Conservation (phyloP, 2,888 invertebrate species). For the Dicroscelio sp. region DNA sequence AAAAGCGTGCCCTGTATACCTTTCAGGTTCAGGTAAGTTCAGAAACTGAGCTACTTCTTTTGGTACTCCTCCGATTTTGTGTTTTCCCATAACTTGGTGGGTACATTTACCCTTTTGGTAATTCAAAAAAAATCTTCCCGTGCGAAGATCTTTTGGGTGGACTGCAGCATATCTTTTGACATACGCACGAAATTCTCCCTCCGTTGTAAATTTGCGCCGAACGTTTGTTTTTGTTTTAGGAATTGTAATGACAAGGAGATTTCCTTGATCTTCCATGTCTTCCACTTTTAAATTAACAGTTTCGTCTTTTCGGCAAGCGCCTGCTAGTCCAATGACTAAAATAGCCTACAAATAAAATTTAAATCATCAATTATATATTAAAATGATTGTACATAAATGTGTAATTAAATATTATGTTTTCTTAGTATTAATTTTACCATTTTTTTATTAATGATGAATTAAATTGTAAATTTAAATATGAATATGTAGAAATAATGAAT, state of each 20-base stretch:
- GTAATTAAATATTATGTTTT: not conserved
- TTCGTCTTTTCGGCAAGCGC: conserved; percentile 30
- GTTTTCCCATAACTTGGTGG: conserved; percentile 63
- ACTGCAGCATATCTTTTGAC: conserved; percentile 32
- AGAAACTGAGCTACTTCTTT: conserved; percentile 65
- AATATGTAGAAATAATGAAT: too few species aligned
- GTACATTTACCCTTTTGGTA: conserved; percentile 78
- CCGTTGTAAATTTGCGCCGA: conserved; percentile 38
- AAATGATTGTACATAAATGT: not conserved
- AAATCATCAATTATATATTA: too few species aligned
- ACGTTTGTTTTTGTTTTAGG: conserved; percentile 50
- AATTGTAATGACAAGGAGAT: conserved; percentile 44
- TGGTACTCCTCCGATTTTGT: conserved; percentile 75
- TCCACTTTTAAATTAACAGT: conserved; percentile 46
- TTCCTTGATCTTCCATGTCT: conserved; percentile 38
- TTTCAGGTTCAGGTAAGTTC: conserved; percentile 28
- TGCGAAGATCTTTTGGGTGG: conserved; percentile 11
- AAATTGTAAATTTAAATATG: too few species aligned
- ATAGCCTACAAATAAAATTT: conserved; percentile 15
- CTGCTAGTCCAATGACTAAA: conserved; percentile 2
- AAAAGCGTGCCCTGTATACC: conserved; percentile 48
- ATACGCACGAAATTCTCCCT: conserved; percentile 24
- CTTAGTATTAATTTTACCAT: not conserved
- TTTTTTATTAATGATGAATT: too few species aligned
- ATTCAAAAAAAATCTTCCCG: conserved; percentile 62